Conservation (phyloP, 2,888 invertebrate species). For the Anthophora plumipes region DNA sequence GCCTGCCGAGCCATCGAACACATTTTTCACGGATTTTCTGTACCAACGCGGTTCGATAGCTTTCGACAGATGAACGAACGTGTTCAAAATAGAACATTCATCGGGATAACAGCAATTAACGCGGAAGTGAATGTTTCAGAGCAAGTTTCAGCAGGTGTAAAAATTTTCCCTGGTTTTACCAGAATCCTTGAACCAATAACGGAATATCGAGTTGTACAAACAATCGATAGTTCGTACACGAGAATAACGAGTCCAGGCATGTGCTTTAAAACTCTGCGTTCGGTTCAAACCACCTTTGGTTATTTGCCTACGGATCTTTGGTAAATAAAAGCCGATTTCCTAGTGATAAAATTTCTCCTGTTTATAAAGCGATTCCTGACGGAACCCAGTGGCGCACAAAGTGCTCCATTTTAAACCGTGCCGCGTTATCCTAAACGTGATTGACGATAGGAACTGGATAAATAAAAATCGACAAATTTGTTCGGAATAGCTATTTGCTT, state of each 20-base stretch:
- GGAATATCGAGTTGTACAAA: not conserved
- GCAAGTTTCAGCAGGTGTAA: not conserved
- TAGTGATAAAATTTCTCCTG: conserved; percentile 15
- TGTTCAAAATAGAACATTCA: too few relatives aligned
- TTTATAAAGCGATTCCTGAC: not conserved
- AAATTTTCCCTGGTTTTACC: not conserved
- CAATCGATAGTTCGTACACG: not conserved
- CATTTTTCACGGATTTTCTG: not conserved
- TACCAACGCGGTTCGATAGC: not conserved
- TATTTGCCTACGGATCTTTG: conserved; percentile 5
- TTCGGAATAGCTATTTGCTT: too few relatives aligned
- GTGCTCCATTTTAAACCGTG: conserved; percentile 7
- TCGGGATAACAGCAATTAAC: not conserved
- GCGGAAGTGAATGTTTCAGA: not conserved
- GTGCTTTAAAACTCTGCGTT: conserved; percentile 1
- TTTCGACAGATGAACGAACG: not conserved
- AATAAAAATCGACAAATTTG: not conserved
- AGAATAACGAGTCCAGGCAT: conserved; percentile 12
- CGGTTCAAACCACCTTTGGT: not conserved
- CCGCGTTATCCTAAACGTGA: not conserved
- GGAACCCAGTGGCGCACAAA: not conserved
- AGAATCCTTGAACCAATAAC: not conserved
- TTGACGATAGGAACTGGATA: not conserved
- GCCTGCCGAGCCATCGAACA: not conserved
- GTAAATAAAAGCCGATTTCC: not conserved